Evolutionary conservation across 2,113 vertebrate genomes (phyloP).

Genomic region (Rissa tridactyla): DNA sequence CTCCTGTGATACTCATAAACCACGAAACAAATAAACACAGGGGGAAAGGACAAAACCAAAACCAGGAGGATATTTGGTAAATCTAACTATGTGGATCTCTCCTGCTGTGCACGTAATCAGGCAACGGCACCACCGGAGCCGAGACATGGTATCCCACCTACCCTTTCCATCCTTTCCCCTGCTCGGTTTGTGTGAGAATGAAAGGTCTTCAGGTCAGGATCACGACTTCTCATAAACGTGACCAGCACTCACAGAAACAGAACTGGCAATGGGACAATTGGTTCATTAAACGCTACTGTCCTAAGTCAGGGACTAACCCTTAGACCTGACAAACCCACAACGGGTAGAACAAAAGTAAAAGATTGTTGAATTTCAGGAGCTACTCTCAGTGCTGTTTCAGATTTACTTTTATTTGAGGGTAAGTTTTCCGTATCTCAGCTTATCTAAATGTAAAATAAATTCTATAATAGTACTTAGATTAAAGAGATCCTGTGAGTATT

Average conservation of each 20-base stretch:
- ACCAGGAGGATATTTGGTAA: not conserved
- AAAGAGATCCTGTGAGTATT: not conserved
- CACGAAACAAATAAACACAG: slow-evolving; percentile 14
- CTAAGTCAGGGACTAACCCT: not conserved
- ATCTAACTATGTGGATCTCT: not conserved
- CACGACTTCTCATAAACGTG: not conserved
- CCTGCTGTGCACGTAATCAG: not conserved
- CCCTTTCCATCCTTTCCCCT: not conserved
- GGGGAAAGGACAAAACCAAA: not conserved
- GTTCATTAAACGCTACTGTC: not conserved
- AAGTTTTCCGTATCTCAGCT: not conserved
- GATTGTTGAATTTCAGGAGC: not conserved
- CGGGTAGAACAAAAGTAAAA: not conserved
- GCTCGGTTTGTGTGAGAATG: not conserved
- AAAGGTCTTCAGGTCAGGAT: not conserved
- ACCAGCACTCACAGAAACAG: not conserved
- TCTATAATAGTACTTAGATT: not conserved
- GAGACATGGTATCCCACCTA: rapidly evolving
- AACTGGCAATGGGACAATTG: not conserved
- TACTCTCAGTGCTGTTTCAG: not conserved
- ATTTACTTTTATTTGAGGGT: not conserved
- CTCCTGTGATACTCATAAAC: not conserved
- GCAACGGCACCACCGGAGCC: not conserved
- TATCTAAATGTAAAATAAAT: not conserved
- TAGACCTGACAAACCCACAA: not conserved